Base-by-base conservation (phyloP, 2,113 vertebrate genomes). In the Nothoprocta pentlandii region DNA sequence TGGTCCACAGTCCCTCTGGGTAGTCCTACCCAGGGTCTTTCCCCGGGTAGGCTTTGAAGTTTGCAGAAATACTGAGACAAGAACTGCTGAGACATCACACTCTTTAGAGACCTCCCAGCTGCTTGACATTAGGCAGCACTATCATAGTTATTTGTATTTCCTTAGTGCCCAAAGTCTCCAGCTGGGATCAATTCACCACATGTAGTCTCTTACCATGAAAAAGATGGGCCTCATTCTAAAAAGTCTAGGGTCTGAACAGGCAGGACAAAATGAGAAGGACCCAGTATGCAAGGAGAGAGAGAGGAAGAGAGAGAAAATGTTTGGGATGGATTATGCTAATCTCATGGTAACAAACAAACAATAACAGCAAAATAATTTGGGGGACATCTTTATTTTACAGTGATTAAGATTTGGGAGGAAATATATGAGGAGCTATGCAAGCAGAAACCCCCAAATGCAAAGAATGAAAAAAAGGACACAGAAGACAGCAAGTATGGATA, bases 111-210 rank as follows among this genome's bases (percentile, higher is more conserved):
- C 39, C 8, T 92, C 28, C 21, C 64, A 92, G 46, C 8, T 85
- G 32, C 46, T 77, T 26, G 21, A 77, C 6, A 78, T 68, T 16
- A 68, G 46, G 39, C 56, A 75, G 26, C 39, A 15, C 61, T 94
- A 49, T 86, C 86, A 73, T 44, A 80, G 80, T 95, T 91, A 70
- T 90, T 90, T 94, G 13, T 90, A 39, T 90, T 86, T 91, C 32
- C 61, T 86, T 25, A 61, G 12, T 30, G 22, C 36, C 34, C 74
- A 83, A 82, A 87, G 42, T 42, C 61, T 80, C 39, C 61, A 86
- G 17, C 64, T 88, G 47, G 22, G 28, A 85, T 90, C 51, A 56
- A 32, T 74, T 49, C 4, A 80, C 42, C 9, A 21, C 12, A 28
- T 21, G 12, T 59, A 56, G 20, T 80, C 21, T 83, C 64, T 66